Percentiles rank a stretch among this genome's conserved stretches.
phyloP scores from a whole-genome alignment of 2,888 invertebrate genomes.

The Gonocerus acuteangulatus region DNA sequence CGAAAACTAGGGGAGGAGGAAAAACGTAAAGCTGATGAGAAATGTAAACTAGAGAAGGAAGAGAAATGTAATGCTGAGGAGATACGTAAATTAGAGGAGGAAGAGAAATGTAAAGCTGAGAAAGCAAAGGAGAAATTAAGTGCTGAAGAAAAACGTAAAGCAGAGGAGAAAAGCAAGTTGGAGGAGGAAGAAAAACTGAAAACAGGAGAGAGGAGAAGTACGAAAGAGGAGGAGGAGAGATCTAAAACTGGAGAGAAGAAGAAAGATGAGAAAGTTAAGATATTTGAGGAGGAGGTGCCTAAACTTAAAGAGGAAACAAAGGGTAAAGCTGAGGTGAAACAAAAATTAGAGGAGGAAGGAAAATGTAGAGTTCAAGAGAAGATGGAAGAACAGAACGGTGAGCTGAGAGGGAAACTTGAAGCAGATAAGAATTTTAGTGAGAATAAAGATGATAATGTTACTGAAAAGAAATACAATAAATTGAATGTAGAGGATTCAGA shows the following conservation, averaged over 20 bases:
- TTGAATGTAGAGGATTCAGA: too few species aligned
- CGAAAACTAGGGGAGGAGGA: neutral
- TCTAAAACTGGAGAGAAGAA: neutral
- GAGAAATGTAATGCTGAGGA: neutral
- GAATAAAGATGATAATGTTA: too few species aligned
- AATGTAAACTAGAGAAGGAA: neutral
- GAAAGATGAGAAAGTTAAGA: slow-evolving; percentile 6
- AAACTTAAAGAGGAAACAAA: slow-evolving; percentile 7
- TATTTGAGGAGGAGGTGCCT: slow-evolving; percentile 6
- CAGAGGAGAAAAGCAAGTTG: slow-evolving; percentile 15
- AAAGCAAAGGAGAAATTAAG: slow-evolving; percentile 20
- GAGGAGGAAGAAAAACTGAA: slow-evolving; percentile 1
- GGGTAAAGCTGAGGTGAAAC: slow-evolving; percentile 1
- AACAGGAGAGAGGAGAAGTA: slow-evolving; percentile 9
- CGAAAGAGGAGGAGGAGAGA: slow-evolving; percentile 11
- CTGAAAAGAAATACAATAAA: too few species aligned
- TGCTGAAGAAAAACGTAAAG: slow-evolving; percentile 19
- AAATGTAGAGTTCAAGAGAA: neutral
- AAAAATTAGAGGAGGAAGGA: neutral
- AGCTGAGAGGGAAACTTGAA: neutral
- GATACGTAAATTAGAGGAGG: neutral
- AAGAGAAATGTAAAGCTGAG: slow-evolving; percentile 13
- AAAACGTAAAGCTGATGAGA: neutral
- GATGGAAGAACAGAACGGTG: slow-evolving; percentile 23
- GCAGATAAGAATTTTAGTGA: too few species aligned